Conservation (phyloP, 2,797 vertebrate genomes). For the Bradypus variegatus region DNA sequence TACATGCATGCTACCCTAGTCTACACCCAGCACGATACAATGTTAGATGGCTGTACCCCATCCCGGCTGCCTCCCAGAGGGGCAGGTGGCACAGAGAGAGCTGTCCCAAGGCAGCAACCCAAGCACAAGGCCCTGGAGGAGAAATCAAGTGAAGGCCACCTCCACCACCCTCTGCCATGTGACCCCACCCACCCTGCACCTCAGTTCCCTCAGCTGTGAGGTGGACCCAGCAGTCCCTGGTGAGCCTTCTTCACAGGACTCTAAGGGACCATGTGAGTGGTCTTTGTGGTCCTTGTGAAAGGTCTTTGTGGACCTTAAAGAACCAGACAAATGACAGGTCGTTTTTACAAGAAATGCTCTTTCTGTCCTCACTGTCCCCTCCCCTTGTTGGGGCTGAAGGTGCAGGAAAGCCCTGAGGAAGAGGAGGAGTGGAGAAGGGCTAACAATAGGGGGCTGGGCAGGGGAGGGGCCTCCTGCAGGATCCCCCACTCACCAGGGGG, state of each 20-base stretch:
- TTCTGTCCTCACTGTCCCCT: not conserved
- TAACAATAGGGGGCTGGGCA: not conserved
- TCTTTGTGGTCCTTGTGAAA: too few relatives aligned
- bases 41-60: not conserved
- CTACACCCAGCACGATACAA: rapidly evolving
- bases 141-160: not conserved
- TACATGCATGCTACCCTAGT: not conserved
- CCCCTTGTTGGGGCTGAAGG: not conserved
- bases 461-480: not conserved
- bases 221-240: not conserved
- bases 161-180: rapidly evolving
- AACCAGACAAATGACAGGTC: not conserved
- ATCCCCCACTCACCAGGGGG: not conserved
- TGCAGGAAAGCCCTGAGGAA: not conserved
- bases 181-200: not conserved
- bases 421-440: not conserved
- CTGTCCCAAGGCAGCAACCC: too few relatives aligned
- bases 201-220: not conserved
- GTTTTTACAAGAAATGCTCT: not conserved
- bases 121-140: too few relatives aligned
- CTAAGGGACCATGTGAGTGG: not conserved
- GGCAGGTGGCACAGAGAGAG: rapidly evolving
- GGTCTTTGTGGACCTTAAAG: not conserved
- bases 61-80: not conserved
- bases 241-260: not conserved